Percentiles rank a stretch among this genome's conserved stretches.
Evolutionary conservation across 2,797 vertebrate species (phyloP).

Genomic region (Megaceryle alcyon): DNA sequence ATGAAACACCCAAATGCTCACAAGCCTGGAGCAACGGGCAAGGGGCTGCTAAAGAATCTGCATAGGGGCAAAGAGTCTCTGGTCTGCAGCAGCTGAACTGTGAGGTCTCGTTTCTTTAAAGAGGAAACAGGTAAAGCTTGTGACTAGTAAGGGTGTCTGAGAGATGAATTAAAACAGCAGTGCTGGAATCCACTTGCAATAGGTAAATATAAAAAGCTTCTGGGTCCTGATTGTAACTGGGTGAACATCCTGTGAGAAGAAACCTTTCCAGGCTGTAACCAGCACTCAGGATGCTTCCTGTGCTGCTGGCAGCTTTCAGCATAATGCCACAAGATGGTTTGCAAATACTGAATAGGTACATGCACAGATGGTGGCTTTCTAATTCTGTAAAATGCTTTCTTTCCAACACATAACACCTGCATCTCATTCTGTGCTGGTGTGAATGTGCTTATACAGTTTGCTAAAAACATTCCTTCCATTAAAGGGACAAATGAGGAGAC

Average conservation of each 20-base stretch:
- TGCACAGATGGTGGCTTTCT: neutral
- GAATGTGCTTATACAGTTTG: neutral
- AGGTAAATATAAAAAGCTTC: neutral
- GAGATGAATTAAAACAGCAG: neutral
- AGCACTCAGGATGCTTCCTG: neutral
- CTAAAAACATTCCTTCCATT: neutral
- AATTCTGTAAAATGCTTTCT: neutral
- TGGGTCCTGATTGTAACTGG: neutral
- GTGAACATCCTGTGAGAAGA: neutral
- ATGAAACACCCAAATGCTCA: neutral
- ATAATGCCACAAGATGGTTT: neutral
- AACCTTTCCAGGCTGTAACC: neutral
- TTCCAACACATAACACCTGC: neutral
- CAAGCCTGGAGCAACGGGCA: neutral
- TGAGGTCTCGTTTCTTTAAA: neutral
- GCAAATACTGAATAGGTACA: neutral
- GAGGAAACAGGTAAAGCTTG: neutral
- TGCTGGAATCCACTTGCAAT: neutral
- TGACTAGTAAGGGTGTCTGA: neutral
- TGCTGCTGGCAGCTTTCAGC: neutral
- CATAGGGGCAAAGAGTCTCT: rapidly evolving
- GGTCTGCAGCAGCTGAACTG: neutral
- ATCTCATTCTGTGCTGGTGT: neutral
- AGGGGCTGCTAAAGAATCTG: neutral
- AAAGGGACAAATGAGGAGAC: neutral